Percentiles rank a stretch among this genome's conserved stretches.
Evolutionary conservation across 2,888 invertebrate species (phyloP).

Genomic region (Esperia sulphurella): DNA sequence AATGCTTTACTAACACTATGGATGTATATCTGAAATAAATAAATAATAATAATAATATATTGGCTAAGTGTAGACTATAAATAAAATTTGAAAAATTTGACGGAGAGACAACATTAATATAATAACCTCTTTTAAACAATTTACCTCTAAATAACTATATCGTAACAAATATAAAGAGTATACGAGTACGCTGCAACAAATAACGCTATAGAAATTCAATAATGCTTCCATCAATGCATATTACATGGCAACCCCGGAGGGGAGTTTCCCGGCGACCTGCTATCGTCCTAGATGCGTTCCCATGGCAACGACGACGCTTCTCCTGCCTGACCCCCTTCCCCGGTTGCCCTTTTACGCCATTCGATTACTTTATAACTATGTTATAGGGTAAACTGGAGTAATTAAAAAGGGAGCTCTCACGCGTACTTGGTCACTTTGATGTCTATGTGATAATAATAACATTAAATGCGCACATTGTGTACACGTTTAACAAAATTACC

Average conservation of each 20-base stretch:
- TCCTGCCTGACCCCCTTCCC: slow-evolving; percentile 12
- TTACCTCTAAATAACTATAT: no score
- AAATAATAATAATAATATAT: no score
- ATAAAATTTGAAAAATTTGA: no score
- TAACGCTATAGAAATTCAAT: not conserved
- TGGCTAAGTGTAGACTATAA: no score
- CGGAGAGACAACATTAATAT: no score
- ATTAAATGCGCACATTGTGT: no score
- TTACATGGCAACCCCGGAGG: not conserved
- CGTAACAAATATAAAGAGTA: no score
- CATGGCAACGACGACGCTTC: slow-evolving; percentile 35
- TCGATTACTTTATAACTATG: slow-evolving; percentile 27
- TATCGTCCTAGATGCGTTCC: slow-evolving; percentile 56
- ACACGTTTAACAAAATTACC: no score
- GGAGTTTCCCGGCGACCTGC: slow-evolving; percentile 34
- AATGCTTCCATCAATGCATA: not conserved
- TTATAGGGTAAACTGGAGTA: slow-evolving; percentile 24
- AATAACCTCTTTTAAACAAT: no score
- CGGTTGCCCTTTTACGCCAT: slow-evolving; percentile 3
- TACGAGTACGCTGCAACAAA: no score
- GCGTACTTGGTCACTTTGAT: not conserved
- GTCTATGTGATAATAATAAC: not conserved
- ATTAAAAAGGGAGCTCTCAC: slow-evolving; percentile 9
- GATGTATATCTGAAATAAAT: no score
- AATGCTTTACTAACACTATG: no score